A percentile compares a stretch with the other conserved stretches of the same genome.
Evolutionary conservation across 2,797 vertebrate genomes (phyloP).

Genomic region (Danio jaintianensis): DNA sequence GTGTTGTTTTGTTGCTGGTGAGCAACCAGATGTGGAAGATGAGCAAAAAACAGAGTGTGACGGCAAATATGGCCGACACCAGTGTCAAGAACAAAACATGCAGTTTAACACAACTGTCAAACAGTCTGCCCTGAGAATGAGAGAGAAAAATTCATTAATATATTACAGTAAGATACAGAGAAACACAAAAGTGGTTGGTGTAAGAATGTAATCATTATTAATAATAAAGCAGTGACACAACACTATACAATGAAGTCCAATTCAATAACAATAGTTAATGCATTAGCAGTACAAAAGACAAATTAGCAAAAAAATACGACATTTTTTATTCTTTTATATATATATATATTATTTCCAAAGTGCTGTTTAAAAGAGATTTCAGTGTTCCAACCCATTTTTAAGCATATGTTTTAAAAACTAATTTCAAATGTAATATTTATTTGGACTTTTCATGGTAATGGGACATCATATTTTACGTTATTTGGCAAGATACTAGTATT

Average conservation of each 20-base stretch:
- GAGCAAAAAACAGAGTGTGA: conserved; percentile 84
- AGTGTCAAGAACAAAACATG: conserved; percentile 84
- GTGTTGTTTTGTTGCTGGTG: conserved; percentile 82
- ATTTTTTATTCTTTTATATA: too few species aligned
- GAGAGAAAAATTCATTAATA: background rate
- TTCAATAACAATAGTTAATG: background rate
- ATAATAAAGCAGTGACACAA: background rate
- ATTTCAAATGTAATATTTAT: too few species aligned
- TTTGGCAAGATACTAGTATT: too few species aligned
- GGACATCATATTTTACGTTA: too few species aligned
- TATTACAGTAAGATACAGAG: background rate
- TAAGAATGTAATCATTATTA: too few species aligned
- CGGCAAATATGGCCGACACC: conserved; percentile 83
- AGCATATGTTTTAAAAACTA: too few species aligned
- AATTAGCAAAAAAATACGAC: too few species aligned
- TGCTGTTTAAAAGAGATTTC: too few species aligned
- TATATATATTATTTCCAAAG: too few species aligned
- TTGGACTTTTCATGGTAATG: too few species aligned
- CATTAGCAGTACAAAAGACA: too few species aligned
- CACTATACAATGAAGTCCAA: background rate
- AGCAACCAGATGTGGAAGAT: conserved; percentile 87
- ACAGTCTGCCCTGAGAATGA: conserved; percentile 60
- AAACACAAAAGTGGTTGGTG: background rate
- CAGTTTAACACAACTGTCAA: conserved; percentile 80
- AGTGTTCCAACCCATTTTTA: too few species aligned